phyloP scores from a whole-genome alignment of 2,113 vertebrate genomes.

The Ranitomeya variabilis region DNA sequence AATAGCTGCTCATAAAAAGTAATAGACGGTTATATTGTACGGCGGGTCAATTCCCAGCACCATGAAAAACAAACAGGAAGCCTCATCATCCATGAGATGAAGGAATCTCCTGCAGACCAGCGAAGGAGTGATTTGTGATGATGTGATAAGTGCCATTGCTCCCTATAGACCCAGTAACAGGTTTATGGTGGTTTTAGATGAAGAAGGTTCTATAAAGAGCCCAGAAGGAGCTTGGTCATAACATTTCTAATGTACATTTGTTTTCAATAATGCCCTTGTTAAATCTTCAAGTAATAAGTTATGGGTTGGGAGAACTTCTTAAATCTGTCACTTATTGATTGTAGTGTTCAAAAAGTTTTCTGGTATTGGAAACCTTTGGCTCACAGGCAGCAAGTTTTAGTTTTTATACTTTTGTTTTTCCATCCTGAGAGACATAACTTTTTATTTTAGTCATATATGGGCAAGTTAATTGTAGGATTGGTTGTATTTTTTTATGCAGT shows the following conservation, averaged over 20 bases:
- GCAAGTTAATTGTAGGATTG: too few relatives aligned
- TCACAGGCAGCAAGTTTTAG: too few relatives aligned
- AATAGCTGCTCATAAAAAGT: conserved; percentile 7
- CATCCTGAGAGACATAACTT: too few relatives aligned
- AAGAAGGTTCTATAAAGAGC: not conserved
- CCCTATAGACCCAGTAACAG: not conserved
- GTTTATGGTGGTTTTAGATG: not conserved
- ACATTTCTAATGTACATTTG: not conserved
- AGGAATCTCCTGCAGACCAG: not conserved
- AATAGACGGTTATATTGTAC: conserved; percentile 3
- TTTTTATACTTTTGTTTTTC: too few relatives aligned
- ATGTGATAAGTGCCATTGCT: not conserved
- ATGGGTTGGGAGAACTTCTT: too few relatives aligned
- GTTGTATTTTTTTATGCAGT: too few relatives aligned
- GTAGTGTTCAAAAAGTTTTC: too few relatives aligned
- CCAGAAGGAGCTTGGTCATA: not conserved
- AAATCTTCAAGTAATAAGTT: not conserved
- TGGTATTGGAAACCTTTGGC: too few relatives aligned
- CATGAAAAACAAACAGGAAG: not conserved
- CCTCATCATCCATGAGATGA: not conserved
- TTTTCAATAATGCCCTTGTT: not conserved
- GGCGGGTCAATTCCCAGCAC: not conserved
- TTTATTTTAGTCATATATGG: too few relatives aligned
- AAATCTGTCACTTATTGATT: too few relatives aligned
- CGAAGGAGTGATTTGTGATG: not conserved